Percentiles rank a stretch among this genome's conserved stretches.
Evolutionary conservation across 2,113 vertebrate species (phyloP).

Genomic region (Chaenocephalus aceratus): DNA sequence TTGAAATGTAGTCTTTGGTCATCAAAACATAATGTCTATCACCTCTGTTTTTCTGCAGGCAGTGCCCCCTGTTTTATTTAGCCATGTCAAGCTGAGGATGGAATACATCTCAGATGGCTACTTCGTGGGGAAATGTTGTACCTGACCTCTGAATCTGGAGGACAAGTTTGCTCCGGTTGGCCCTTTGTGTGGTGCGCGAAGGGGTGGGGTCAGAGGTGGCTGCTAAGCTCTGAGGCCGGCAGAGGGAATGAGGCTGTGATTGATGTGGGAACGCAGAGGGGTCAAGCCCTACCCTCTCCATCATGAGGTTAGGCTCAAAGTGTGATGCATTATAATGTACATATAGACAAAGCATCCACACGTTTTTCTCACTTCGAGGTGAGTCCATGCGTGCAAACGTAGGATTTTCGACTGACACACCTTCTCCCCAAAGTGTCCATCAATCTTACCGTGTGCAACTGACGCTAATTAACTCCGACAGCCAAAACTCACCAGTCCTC

Average conservation of each 20-base stretch:
- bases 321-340: conserved; percentile 42
- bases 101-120: conserved; percentile 44
- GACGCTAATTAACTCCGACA: conserved; percentile 72
- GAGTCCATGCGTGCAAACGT: conserved; percentile 28
- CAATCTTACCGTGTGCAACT: conserved; percentile 51
- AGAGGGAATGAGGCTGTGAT: conserved; percentile 64
- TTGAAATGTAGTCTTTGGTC: conserved; percentile 6
- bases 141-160: conserved; percentile 59
- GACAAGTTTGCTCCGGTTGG: conserved; percentile 46
- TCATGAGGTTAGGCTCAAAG: conserved; percentile 53
- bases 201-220: conserved; percentile 60
- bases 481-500: conserved; percentile 43
- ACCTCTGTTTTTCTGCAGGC: conserved; percentile 19
- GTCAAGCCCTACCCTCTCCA: conserved; percentile 53
- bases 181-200: conserved; percentile 57
- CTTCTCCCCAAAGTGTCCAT: conserved; percentile 56
- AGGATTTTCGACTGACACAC: conserved; percentile 31
- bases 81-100: conserved; percentile 43
- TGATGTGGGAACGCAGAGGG: conserved; percentile 59
- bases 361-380: background rate
- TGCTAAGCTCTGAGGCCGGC: conserved; percentile 41
- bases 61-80: conserved; percentile 43
- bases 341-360: conserved; percentile 29
- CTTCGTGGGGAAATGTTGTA: conserved; percentile 52
- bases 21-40: conserved; percentile 14